Conservation (phyloP, 2,797 vertebrate genomes). For the Megaceryle alcyon region DNA sequence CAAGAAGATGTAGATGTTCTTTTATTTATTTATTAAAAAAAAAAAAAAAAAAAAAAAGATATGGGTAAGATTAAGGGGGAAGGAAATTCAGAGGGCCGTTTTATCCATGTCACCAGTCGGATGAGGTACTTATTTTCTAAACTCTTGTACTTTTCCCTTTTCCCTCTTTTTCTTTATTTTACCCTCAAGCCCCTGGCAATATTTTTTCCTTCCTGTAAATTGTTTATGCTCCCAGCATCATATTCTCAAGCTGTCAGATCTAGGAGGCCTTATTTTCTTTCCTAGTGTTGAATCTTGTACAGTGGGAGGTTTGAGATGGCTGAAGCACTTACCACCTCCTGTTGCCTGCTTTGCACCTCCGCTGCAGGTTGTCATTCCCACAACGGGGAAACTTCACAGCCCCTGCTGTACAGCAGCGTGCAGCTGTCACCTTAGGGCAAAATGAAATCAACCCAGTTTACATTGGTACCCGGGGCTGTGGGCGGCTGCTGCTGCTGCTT, state of each 20-base stretch:
- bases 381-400: neutral
- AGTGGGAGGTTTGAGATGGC: neutral
- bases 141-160: neutral
- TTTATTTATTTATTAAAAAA: neutral
- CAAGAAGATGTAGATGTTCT: neutral
- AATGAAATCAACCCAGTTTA: neutral
- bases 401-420: neutral
- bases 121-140: slow-evolving; percentile 6
- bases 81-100: neutral
- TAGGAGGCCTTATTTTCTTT: neutral
- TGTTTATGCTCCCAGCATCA: neutral
- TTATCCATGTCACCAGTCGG: neutral
- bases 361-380: neutral
- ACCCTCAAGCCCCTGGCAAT: neutral
- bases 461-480: neutral
- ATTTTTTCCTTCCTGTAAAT: neutral
- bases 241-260: neutral
- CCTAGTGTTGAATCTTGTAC: neutral
- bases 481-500: neutral
- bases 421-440: neutral
- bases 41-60: too few species aligned
- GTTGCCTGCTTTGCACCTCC: neutral
- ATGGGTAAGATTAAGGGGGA: neutral
- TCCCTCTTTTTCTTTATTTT: slow-evolving; percentile 19
- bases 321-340: neutral